Base-by-base conservation (phyloP, 2,797 vertebrate species). In the Ctenosaura bakeri region DNA sequence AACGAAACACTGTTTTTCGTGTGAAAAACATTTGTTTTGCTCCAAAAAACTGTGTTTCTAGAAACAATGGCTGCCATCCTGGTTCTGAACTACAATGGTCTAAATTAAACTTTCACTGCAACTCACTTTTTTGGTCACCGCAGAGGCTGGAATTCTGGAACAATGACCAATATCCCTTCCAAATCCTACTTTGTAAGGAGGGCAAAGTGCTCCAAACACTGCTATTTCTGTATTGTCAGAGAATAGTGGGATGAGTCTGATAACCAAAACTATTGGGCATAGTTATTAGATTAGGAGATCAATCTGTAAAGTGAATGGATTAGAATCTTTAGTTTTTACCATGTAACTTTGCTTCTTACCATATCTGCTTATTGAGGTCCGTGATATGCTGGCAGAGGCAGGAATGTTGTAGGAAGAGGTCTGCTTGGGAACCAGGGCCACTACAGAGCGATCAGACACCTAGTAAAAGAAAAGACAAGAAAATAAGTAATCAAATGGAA, bases 391-490 rank as follows among this genome's bases (percentile, higher is more conserved):
- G 94, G 99, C 98, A 2, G 99, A 99, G 88, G 98, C 97, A 4
- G 99, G 98, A 82, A 99, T 99, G 95, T 99, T 99, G 97, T 99
- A 99, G 5, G 99, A 99, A 2, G 99, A 99, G 24, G 99, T 99
- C 97, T 99, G 99, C 88, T 99, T 99, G 54, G 99, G 98, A 69
- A 99, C 99, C 77, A 99, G 96, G 50, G 99, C 99, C 94, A 99
- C 99, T 35, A 99, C 97, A 0, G 98, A 99, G 94, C 99, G 98
- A 94, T 99, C 99, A 0, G 99, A 99, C 83, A 99, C 99, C 99
- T 99, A 97, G 32, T 88, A 32, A 90, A 81, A 77, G 0, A 83
- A 82, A 91, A 89, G n/a, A 32, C 2, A 46, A 79, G 6, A 7
- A 69, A 1, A 18, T 69, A n/a, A 66, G 85, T 69, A 83, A 93